These are phyloP conservation scores for Matsumyia berberina DNA, from an alignment of 2,888 invertebrate genomes.

Conservation along the genomic window DNA sequence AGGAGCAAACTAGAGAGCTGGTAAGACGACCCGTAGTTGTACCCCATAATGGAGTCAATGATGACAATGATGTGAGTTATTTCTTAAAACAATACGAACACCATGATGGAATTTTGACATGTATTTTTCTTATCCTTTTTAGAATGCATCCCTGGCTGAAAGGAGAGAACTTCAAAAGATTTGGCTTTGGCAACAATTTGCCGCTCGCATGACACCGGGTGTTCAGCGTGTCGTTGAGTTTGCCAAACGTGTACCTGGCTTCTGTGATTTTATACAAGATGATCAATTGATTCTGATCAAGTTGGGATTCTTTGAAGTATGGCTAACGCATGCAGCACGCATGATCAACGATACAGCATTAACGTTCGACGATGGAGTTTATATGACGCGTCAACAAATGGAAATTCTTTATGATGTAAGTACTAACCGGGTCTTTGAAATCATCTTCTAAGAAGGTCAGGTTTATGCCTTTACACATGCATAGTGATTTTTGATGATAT, in stretches of 20 bases:
- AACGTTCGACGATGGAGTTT: conserved; percentile 95
- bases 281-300: conserved; percentile 98
- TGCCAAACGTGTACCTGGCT: conserved; percentile 97
- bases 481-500: no score
- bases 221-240: conserved; percentile 98
- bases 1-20: conserved; percentile 90
- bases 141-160: conserved; percentile 87
- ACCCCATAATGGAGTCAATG: conserved; percentile 84
- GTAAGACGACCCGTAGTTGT: conserved; percentile 89
- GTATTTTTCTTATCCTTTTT: no score
- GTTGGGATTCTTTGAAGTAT: conserved; percentile 98
- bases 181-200: conserved; percentile 95
- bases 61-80: conserved; percentile 72
- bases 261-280: conserved; percentile 95
- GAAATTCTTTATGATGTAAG: conserved; percentile 94
- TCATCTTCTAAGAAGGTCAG: neutral
- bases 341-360: conserved; percentile 91
- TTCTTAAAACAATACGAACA: neutral
- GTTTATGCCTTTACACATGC: no score
- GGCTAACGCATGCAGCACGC: conserved; percentile 94
- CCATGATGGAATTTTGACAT: neutral
- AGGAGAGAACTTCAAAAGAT: conserved; percentile 90
- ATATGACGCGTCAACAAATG: conserved; percentile 92
- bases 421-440: conserved; percentile 74
- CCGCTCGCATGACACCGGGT: conserved; percentile 93